A percentile compares a stretch with the other conserved stretches of the same genome.
phyloP scores from a whole-genome alignment of 2,888 invertebrate genomes.

The Carterocephalus palaemon region DNA sequence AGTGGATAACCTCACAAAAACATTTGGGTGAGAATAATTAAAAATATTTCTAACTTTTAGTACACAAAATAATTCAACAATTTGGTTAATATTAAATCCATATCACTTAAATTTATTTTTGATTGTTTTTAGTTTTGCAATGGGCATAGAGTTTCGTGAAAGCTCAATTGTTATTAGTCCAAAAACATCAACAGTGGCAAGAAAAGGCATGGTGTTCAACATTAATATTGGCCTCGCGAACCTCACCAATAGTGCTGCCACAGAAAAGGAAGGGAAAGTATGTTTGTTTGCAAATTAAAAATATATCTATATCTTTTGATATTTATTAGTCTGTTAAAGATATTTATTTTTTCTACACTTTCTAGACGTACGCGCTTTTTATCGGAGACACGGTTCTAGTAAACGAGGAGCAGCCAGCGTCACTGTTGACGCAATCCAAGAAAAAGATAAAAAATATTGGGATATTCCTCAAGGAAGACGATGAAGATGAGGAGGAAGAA shows the following conservation, averaged over 20 bases:
- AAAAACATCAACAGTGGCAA: slow-evolving; percentile 88
- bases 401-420: slow-evolving; percentile 92
- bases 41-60: too few relatives aligned
- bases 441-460: slow-evolving; percentile 97
- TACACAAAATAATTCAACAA: not conserved
- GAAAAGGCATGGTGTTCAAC: slow-evolving; percentile 98
- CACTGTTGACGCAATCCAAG: slow-evolving; percentile 93
- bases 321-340: too few relatives aligned
- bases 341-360: too few relatives aligned
- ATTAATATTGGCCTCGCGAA: slow-evolving; percentile 94
- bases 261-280: slow-evolving; percentile 91
- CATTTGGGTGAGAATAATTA: slow-evolving; percentile 83
- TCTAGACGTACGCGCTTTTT: slow-evolving; percentile 89
- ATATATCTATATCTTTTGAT: too few relatives aligned
- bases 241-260: slow-evolving; percentile 88
- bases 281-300: too few relatives aligned
- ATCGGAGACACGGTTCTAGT: slow-evolving; percentile 98
- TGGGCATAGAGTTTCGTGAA: slow-evolving; percentile 99
- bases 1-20: slow-evolving; percentile 94
- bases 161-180: slow-evolving; percentile 94
- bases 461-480: slow-evolving; percentile 95
- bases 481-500: slow-evolving; percentile 90
- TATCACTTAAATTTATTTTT: not conserved
- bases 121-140: slow-evolving; percentile 85
- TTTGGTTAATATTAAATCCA: too few relatives aligned